A percentile compares a stretch with the other conserved stretches of the same genome.
Conservation (phyloP, 2,113 vertebrate genomes). For the Oreochromis aureus region DNA sequence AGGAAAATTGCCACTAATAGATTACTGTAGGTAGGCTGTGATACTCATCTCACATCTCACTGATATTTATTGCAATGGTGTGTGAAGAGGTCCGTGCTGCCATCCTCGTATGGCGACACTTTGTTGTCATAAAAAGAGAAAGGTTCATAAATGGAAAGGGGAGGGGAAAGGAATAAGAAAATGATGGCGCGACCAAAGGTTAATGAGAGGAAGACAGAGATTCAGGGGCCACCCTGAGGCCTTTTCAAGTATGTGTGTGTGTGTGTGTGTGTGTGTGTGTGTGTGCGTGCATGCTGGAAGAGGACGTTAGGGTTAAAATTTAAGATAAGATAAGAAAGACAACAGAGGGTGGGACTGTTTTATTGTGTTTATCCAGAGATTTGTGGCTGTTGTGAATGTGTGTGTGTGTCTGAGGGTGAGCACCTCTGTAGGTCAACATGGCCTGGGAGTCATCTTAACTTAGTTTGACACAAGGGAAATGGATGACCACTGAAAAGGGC, state of each 20-base stretch:
- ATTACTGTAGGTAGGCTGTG: not conserved
- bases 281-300: not conserved
- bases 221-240: slow-evolving; percentile 39
- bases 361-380: slow-evolving; percentile 64
- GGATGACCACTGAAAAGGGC: slow-evolving; percentile 48
- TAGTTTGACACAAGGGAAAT: slow-evolving; percentile 49
- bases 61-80: not conserved
- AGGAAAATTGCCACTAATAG: slow-evolving; percentile 8
- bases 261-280: not conserved
- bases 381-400: slow-evolving; percentile 25
- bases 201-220: slow-evolving; percentile 42
- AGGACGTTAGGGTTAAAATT: slow-evolving; percentile 37
- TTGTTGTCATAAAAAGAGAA: not conserved
- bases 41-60: not conserved
- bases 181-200: slow-evolving; percentile 15
- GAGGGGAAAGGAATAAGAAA: not conserved
- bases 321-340: slow-evolving; percentile 67
- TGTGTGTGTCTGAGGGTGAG: slow-evolving; percentile 25
- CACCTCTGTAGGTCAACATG: slow-evolving; percentile 55
- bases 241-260: slow-evolving; percentile 1
- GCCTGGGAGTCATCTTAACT: slow-evolving; percentile 57
- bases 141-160: not conserved
- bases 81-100: not conserved
- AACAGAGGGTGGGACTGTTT: slow-evolving; percentile 49
- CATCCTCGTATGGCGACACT: not conserved